These are phyloP conservation scores for Psophia crepitans DNA, from an alignment of 2,113 vertebrate species.

Conservation along the genomic window DNA sequence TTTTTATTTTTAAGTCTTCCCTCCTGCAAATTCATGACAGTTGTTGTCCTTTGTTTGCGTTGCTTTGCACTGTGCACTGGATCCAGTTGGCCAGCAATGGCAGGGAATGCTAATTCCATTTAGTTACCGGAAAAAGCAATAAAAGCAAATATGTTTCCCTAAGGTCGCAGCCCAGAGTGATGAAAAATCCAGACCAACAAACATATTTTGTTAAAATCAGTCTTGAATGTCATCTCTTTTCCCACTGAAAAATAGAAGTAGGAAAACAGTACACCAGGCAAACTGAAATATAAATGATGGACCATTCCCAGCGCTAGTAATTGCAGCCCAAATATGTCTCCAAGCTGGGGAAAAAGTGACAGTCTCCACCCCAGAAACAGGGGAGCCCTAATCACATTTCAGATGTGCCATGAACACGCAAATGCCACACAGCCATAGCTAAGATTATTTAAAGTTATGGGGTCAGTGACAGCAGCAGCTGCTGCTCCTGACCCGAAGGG, in stretches of 20 bases:
- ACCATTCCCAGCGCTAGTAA: background rate
- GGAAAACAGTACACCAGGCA: background rate
- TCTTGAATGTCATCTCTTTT: background rate
- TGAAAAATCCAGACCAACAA: conserved; percentile 21
- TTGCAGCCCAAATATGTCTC: background rate
- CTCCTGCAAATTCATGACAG: background rate
- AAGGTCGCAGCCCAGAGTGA: background rate
- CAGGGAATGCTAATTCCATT: conserved; percentile 11
- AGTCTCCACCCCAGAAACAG: background rate
- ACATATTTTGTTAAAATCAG: background rate
- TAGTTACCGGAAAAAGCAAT: background rate
- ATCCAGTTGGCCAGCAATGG: conserved; percentile 3
- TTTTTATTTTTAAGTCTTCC: background rate
- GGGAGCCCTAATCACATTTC: background rate
- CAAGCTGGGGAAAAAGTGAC: background rate
- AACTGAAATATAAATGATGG: background rate
- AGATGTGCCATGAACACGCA: background rate
- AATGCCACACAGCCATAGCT: background rate
- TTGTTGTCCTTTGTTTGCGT: background rate
- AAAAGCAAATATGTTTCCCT: conserved; percentile 22
- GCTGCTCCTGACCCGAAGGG: conserved; percentile 14
- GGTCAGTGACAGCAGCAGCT: conserved; percentile 63
- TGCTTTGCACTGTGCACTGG: background rate
- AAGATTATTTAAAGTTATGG: conserved; percentile 26
- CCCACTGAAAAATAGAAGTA: background rate